Evolutionary conservation across 1,140 invertebrate species (phyloP), one percentile per base, ranked within the genome.

Genomic region (Brachionus manjavacas): DNA sequence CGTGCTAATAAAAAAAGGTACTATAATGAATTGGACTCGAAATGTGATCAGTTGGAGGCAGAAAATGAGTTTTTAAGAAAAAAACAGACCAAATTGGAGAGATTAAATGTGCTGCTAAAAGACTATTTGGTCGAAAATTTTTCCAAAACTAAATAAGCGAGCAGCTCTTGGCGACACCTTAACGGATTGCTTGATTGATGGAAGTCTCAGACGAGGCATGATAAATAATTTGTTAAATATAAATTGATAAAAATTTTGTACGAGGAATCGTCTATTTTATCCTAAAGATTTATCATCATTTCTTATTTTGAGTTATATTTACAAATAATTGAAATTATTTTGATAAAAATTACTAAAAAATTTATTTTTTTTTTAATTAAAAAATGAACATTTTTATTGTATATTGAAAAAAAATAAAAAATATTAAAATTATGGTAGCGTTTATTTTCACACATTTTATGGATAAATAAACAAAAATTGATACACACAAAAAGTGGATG

Each of bases 1-100:
- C 84, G 88, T 4, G 87, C 87, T 60, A 87, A 85, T 8, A 85
- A 88, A 52, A 89, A 89, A 85, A 84, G 86, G 68, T 89, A 89
- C 81, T 88, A 86, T 83, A 83, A 60, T n/a, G 86, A 88, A 14
- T 87, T 89, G 87, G 89, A 89, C 41, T 46, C 66, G 2, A 86
- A 87, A 72, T 87, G 88, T 1, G 83, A 86, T 9, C 80, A 85
- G 12, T 84, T 89, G 9, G 86, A 86, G 31, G 78, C 60, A n/a
- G 87, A 87, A 74, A 89, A 88, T 83, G 86, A 86, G 55, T 81
- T 72, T 25, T 78, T 89, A 49, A 85, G 85, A 35, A 79, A 66
- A 12, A 87, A 86, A 76, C 87, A 88, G 55, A 84, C 81, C 43
- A 86, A 88, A 35, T 70, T 89, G 43, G 89, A 89, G 84, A 85